These are phyloP conservation scores for Syncerus caffer DNA, from an alignment of 2,797 vertebrate genomes.

Conservation along the genomic window DNA sequence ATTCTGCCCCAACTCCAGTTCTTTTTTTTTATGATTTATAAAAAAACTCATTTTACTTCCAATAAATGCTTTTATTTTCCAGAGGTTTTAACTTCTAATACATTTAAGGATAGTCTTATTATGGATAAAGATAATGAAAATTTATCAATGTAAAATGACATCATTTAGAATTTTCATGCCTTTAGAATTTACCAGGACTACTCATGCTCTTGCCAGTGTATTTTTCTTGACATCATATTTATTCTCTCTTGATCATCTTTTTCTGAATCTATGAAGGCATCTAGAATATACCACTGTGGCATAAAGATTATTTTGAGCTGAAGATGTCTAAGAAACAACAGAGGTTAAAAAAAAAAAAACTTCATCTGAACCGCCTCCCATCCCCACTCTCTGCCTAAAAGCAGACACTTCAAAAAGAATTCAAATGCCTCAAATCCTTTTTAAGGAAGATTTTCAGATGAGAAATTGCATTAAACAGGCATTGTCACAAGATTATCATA, in stretches of 20 bases:
- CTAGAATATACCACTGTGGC: background rate
- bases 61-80: background rate
- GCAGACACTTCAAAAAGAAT: background rate
- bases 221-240: background rate
- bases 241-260: background rate
- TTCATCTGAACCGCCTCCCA: background rate
- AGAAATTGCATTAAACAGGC: background rate
- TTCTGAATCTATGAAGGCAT: background rate
- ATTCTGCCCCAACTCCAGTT: background rate
- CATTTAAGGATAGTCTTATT: background rate
- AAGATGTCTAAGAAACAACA: background rate
- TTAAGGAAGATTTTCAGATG: background rate
- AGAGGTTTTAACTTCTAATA: constrained; percentile 1
- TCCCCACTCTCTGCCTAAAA: background rate
- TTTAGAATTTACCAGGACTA: background rate
- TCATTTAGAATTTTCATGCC: background rate
- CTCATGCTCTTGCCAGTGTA: background rate
- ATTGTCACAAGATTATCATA: background rate
- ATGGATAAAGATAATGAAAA: background rate
- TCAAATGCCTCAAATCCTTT: background rate
- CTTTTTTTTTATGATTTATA: background rate
- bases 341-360: background rate
- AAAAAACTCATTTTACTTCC: background rate
- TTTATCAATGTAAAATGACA: background rate
- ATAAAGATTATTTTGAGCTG: background rate